These are phyloP conservation scores for Coelopa frigida DNA, from an alignment of 1,140 invertebrate genomes.

Conservation along the genomic window DNA sequence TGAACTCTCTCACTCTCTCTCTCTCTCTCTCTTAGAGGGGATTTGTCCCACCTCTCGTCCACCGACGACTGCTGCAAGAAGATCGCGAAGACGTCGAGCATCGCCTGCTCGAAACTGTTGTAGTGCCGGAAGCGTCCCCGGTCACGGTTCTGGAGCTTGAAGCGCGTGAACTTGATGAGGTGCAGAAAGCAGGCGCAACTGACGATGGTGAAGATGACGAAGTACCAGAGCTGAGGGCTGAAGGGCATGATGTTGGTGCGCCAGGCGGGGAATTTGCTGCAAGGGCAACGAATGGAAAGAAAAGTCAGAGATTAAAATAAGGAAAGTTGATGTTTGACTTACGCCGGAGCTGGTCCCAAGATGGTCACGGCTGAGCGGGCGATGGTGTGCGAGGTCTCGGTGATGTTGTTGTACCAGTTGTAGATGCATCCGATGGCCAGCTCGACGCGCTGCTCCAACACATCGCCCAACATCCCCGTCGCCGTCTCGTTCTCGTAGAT, in stretches of 20 bases:
- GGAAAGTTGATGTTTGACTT: background rate
- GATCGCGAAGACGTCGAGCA: slow-evolving; percentile 33
- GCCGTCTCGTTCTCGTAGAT: slow-evolving; percentile 35
- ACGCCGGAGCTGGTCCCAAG: slow-evolving; percentile 35
- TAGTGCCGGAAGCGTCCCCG: slow-evolving; percentile 12
- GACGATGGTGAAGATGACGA: slow-evolving; percentile 21
- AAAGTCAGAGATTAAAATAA: background rate
- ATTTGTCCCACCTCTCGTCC: slow-evolving; percentile 7
- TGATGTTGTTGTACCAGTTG: slow-evolving; percentile 39
- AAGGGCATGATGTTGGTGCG: slow-evolving; percentile 32
- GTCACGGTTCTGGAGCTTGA: background rate
- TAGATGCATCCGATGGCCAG: slow-evolving; percentile 41
- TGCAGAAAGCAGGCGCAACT: slow-evolving; percentile 24
- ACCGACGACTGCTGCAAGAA: slow-evolving; percentile 40
- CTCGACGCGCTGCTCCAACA: slow-evolving; percentile 35
- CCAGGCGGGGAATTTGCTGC: slow-evolving; percentile 20
- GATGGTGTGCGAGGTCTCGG: slow-evolving; percentile 31
- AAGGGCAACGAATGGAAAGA: background rate
- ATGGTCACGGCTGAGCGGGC: slow-evolving; percentile 37
- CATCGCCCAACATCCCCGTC: slow-evolving; percentile 30
- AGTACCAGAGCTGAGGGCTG: slow-evolving; percentile 23
- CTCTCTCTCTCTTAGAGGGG: background rate
- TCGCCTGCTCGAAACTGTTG: slow-evolving; percentile 21
- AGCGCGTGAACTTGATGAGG: slow-evolving; percentile 19
- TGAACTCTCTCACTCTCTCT: background rate